phyloP scores from a whole-genome alignment of 2,888 invertebrate species.

The Ichneumoninae sp. region DNA sequence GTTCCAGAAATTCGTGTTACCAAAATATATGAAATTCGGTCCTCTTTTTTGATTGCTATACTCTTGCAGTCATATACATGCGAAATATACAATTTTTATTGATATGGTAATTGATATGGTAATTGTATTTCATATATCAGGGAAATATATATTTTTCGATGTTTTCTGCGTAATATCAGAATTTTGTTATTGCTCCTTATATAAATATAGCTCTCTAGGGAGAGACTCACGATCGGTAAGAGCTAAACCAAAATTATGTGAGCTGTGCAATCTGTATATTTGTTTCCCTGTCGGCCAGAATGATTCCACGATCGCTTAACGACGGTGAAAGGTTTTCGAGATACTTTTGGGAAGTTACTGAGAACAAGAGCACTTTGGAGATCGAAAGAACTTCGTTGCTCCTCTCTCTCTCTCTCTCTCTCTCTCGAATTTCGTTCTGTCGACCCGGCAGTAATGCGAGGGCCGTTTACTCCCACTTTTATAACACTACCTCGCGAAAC shows the following conservation, averaged over 20 bases:
- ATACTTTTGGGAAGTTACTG: conserved; percentile 9
- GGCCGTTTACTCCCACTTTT: conserved; percentile 70
- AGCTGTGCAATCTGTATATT: background rate
- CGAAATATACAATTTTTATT: no score
- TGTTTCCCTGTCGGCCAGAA: background rate
- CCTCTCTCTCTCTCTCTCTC: background rate
- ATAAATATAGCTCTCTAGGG: background rate
- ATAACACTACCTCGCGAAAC: conserved; percentile 55
- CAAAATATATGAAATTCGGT: background rate
- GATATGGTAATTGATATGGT: no score
- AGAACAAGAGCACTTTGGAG: conserved; percentile 4
- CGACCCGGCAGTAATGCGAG: conserved; percentile 15
- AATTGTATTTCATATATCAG: no score
- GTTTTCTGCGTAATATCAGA: no score
- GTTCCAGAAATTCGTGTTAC: background rate
- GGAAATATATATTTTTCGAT: no score
- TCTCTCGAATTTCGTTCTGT: conserved; percentile 5
- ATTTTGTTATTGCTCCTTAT: no score
- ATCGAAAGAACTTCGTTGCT: conserved; percentile 15
- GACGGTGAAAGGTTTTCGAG: conserved; percentile 15
- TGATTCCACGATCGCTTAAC: background rate
- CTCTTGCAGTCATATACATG: no score
- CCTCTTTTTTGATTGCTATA: no score
- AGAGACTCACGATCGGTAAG: background rate
- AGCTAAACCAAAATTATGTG: background rate